Conservation (phyloP, 1,140 invertebrate genomes). For the Bicyclus anynana region DNA sequence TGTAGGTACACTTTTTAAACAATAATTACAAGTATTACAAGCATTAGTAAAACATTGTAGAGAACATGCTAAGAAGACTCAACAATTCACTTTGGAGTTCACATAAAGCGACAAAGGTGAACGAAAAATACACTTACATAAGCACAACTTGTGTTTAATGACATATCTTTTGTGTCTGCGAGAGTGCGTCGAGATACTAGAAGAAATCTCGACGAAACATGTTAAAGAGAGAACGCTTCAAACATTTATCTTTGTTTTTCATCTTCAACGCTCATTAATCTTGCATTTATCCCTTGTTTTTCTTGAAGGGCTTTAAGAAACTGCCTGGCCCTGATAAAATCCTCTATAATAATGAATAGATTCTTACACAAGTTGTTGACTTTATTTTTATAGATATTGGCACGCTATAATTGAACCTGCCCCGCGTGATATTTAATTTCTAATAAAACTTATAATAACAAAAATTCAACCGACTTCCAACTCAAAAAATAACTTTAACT, state of each 20-base stretch:
- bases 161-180: not conserved
- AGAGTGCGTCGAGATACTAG: not conserved
- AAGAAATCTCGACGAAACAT: not conserved
- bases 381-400: too few species aligned
- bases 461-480: too few species aligned
- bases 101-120: not conserved
- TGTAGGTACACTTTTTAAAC: too few species aligned
- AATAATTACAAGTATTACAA: too few species aligned
- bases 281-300: not conserved
- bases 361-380: too few species aligned
- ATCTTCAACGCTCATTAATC: not conserved
- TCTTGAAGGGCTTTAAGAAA: not conserved
- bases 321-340: not conserved
- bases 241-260: conserved; percentile 3
- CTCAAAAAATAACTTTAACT: too few species aligned
- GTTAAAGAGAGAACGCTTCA: not conserved
- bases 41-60: too few species aligned
- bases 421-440: too few species aligned
- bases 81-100: not conserved
- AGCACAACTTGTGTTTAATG: not conserved
- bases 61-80: not conserved
- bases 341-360: not conserved
- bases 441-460: too few species aligned
- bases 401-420: too few species aligned
- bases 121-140: not conserved